A percentile compares a stretch with the other conserved stretches of the same genome.
Evolutionary conservation across 2,797 vertebrate genomes (phyloP).

Genomic region (Molossus molossus): DNA sequence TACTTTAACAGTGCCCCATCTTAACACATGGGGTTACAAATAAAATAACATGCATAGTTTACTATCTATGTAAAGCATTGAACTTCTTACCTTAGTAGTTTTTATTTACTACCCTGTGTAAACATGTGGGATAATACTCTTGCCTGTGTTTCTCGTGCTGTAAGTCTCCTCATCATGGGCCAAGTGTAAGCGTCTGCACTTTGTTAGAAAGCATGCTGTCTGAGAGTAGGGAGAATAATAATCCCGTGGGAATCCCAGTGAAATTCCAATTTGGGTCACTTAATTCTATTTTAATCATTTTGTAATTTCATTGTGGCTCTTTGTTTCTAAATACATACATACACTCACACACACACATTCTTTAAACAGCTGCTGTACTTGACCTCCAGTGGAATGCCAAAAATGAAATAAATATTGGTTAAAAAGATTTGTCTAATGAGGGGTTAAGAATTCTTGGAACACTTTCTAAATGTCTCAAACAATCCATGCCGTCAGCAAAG

Average conservation of each 20-base stretch:
- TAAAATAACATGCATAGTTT: constrained; percentile 81
- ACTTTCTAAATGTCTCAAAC: constrained; percentile 52
- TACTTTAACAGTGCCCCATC: constrained; percentile 79
- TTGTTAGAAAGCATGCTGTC: not conserved
- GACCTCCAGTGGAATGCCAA: constrained; percentile 7
- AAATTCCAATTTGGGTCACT: constrained; percentile 31
- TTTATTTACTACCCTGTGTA: constrained; percentile 62
- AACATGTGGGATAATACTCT: not conserved
- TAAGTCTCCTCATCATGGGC: not conserved
- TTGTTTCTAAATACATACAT: constrained; percentile 45
- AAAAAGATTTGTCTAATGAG: constrained; percentile 21
- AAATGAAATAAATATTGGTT: constrained; percentile 39
- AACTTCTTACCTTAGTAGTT: constrained; percentile 74
- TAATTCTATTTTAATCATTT: constrained; percentile 52
- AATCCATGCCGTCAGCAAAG: constrained; percentile 42
- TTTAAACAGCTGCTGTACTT: constrained; percentile 28
- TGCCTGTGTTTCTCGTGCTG: not conserved
- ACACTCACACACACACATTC: not conserved
- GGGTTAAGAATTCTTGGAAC: constrained; percentile 4
- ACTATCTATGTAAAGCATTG: constrained; percentile 73
- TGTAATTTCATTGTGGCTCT: constrained; percentile 56
- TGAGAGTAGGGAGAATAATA: not conserved
- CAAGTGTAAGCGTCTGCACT: not conserved
- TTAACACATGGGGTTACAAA: constrained; percentile 81
- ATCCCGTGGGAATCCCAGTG: not conserved